Evolutionary conservation across 2,888 invertebrate genomes (phyloP).

Genomic region (Athalia circularis): DNA sequence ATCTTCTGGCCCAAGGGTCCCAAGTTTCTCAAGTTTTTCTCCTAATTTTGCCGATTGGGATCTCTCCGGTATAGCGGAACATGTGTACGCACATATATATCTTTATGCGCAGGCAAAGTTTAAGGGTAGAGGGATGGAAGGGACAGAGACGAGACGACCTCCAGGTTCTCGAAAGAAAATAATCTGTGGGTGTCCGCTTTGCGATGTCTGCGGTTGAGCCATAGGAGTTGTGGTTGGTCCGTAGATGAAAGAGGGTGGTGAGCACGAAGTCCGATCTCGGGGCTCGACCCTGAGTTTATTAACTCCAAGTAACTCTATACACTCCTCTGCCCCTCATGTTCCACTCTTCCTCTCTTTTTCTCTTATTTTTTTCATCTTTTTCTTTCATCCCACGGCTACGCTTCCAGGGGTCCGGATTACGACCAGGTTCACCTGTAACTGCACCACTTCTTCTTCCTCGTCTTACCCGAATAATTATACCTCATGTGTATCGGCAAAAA

Average conservation of each 20-base stretch:
- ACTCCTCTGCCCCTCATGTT: slow-evolving; percentile 51
- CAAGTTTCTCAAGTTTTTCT: too few relatives aligned
- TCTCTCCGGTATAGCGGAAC: not conserved
- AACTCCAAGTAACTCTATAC: slow-evolving; percentile 65
- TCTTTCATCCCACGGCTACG: slow-evolving; percentile 51
- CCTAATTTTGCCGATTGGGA: too few relatives aligned
- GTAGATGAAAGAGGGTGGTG: slow-evolving; percentile 62
- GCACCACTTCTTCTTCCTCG: not conserved
- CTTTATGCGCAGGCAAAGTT: not conserved
- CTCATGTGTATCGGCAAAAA: too few relatives aligned
- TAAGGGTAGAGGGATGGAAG: slow-evolving; percentile 41
- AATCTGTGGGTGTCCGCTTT: slow-evolving; percentile 68
- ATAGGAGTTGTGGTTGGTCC: slow-evolving; percentile 61
- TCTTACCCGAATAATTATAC: slow-evolving; percentile 4
- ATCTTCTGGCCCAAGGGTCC: too few relatives aligned
- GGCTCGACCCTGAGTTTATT: slow-evolving; percentile 65
- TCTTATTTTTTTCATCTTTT: slow-evolving; percentile 28
- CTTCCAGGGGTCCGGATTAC: slow-evolving; percentile 48
- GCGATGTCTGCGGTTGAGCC: slow-evolving; percentile 65
- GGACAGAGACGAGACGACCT: slow-evolving; percentile 59
- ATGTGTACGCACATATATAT: not conserved
- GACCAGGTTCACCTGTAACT: too few relatives aligned
- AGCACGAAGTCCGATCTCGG: slow-evolving; percentile 40
- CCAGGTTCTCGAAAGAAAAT: slow-evolving; percentile 62
- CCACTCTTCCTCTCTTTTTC: slow-evolving; percentile 45